A percentile compares a stretch with the other conserved stretches of the same genome.
Evolutionary conservation across 2,888 invertebrate species (phyloP).

Genomic region (Neoitamus cyanurus): DNA sequence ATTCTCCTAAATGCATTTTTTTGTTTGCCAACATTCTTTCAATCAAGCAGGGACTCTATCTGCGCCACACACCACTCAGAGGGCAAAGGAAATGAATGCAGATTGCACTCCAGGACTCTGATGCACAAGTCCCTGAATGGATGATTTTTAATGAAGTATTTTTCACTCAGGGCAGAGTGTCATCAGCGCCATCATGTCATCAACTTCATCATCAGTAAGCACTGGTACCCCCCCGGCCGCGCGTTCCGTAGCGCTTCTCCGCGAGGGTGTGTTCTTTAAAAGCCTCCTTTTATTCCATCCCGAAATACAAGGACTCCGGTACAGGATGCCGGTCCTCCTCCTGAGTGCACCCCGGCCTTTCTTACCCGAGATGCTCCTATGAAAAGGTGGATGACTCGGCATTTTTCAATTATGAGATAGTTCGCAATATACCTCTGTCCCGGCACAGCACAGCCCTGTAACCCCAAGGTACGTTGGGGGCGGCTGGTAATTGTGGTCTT

Average conservation of each 20-base stretch:
- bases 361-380: neutral
- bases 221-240: neutral
- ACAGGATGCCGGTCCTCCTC: slow-evolving; percentile 14
- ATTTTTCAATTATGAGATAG: slow-evolving; percentile 52
- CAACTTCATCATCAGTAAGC: slow-evolving; percentile 3
- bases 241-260: too few species aligned
- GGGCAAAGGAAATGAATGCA: slow-evolving; percentile 31
- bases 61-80: slow-evolving; percentile 18
- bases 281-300: slow-evolving; percentile 10
- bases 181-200: slow-evolving; percentile 29
- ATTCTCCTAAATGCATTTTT: slow-evolving; percentile 13
- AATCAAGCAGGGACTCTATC: slow-evolving; percentile 21
- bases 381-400: slow-evolving; percentile 45
- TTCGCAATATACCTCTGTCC: slow-evolving; percentile 6
- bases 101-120: slow-evolving; percentile 34
- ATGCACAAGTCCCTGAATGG: slow-evolving; percentile 52
- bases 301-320: neutral
- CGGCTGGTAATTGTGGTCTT: slow-evolving; percentile 13
- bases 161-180: slow-evolving; percentile 47
- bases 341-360: neutral
- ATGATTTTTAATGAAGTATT: slow-evolving; percentile 54
- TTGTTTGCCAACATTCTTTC: slow-evolving; percentile 50
- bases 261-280: neutral
- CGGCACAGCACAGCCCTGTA: neutral
- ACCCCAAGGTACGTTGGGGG: slow-evolving; percentile 13